Evolutionary conservation across 2,888 invertebrate species (phyloP).

Genomic region (Cosmia trapezina): DNA sequence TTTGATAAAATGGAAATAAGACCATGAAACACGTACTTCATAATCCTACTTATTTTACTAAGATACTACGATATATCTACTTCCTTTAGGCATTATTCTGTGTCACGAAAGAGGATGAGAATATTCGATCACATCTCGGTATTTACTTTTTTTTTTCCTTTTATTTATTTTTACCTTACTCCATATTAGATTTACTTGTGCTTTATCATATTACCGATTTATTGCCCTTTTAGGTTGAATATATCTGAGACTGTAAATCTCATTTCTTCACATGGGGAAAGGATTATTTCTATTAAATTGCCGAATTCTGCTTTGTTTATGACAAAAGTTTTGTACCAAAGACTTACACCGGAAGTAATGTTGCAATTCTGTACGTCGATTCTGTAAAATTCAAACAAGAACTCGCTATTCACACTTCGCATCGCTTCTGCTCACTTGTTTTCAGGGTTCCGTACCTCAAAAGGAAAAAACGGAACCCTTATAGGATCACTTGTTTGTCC

Average conservation of each 20-base stretch:
- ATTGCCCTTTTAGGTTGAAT: constrained; percentile 1
- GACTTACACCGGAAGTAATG: background rate
- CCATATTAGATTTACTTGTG: constrained; percentile 3
- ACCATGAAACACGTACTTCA: background rate
- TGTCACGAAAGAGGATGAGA: background rate
- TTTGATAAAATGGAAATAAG: too few relatives aligned
- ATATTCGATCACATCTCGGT: background rate
- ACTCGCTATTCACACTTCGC: too few relatives aligned
- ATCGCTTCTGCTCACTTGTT: too few relatives aligned
- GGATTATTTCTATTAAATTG: background rate
- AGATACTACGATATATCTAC: background rate
- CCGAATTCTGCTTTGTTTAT: background rate
- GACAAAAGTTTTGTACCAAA: background rate
- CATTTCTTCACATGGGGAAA: background rate
- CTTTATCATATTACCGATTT: constrained; percentile 25
- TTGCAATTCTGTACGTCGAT: too few relatives aligned
- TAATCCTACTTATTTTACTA: background rate
- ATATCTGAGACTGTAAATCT: background rate
- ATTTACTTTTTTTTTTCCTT: constrained; percentile 5
- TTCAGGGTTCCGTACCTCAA: too few relatives aligned
- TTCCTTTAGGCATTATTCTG: background rate
- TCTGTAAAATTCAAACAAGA: too few relatives aligned
- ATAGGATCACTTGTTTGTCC: too few relatives aligned
- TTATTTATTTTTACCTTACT: background rate
- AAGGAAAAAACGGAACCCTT: too few relatives aligned